Conservation (phyloP, 2,113 vertebrate genomes). For the Tragelaphus scriptus region DNA sequence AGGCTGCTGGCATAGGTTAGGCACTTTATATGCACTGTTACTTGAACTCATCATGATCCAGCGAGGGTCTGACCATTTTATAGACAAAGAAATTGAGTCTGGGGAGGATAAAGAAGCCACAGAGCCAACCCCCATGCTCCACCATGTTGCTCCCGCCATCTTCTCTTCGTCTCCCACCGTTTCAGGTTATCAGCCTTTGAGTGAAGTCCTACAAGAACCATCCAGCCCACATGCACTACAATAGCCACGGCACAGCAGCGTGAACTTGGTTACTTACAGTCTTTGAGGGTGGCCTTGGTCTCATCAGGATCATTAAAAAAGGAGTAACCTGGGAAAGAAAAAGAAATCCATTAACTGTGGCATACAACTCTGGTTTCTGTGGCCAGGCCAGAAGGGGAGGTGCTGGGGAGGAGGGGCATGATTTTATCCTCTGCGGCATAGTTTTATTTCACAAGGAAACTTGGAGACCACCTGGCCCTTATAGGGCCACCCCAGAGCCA, state of each 20-base stretch:
- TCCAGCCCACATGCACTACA: not conserved
- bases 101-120: not conserved
- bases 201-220: not conserved
- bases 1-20: not conserved
- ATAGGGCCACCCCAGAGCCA: not conserved
- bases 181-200: not conserved
- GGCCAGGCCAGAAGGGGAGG: not conserved
- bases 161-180: not conserved
- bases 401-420: not conserved
- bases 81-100: not conserved
- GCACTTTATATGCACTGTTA: not conserved
- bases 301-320: slow-evolving; percentile 68
- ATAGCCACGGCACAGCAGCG: fast-evolving
- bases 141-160: not conserved
- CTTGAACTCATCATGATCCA: not conserved
- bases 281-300: slow-evolving; percentile 60
- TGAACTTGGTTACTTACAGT: slow-evolving; percentile 65
- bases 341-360: not conserved
- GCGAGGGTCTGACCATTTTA: not conserved
- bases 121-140: not conserved
- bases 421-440: fast-evolving
- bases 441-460: not conserved
- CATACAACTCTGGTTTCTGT: not conserved
- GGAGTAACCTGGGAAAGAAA: slow-evolving; percentile 57
- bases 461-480: not conserved